Evolutionary conservation across 2,113 vertebrate species (phyloP).

Genomic region (Ranitomeya imitator): DNA sequence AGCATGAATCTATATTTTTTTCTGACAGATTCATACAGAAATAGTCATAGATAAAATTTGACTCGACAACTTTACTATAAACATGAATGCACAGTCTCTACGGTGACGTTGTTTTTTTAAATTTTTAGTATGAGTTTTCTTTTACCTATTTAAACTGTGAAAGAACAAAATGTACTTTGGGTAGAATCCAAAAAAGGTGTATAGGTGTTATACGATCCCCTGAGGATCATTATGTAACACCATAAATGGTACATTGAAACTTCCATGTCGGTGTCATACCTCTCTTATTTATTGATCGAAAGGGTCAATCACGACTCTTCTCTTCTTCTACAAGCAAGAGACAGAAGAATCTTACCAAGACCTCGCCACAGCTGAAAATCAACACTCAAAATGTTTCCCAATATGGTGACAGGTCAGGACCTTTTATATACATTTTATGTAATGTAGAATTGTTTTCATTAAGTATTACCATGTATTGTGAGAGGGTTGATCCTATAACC

Average conservation of each 20-base stretch:
- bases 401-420: slow-evolving; percentile 22
- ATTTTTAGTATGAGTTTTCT: too few relatives aligned
- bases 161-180: background rate
- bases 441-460: too few relatives aligned
- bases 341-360: background rate
- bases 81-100: too few relatives aligned
- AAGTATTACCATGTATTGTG: too few relatives aligned
- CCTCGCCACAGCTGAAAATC: background rate
- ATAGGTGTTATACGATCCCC: background rate
- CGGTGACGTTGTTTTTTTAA: too few relatives aligned
- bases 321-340: background rate
- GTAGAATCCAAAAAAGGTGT: slow-evolving; percentile 11
- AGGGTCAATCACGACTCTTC: background rate
- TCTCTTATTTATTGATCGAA: background rate
- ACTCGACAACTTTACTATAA: too few relatives aligned
- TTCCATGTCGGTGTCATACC: background rate
- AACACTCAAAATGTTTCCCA: background rate
- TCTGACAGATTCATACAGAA: too few relatives aligned
- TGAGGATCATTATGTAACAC: background rate
- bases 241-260: background rate
- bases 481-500: too few relatives aligned
- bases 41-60: too few relatives aligned
- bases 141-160: background rate
- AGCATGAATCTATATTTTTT: too few relatives aligned
- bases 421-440: background rate